Evolutionary conservation across 1,140 invertebrate genomes (phyloP).

Genomic region (Nephila pilipes): DNA sequence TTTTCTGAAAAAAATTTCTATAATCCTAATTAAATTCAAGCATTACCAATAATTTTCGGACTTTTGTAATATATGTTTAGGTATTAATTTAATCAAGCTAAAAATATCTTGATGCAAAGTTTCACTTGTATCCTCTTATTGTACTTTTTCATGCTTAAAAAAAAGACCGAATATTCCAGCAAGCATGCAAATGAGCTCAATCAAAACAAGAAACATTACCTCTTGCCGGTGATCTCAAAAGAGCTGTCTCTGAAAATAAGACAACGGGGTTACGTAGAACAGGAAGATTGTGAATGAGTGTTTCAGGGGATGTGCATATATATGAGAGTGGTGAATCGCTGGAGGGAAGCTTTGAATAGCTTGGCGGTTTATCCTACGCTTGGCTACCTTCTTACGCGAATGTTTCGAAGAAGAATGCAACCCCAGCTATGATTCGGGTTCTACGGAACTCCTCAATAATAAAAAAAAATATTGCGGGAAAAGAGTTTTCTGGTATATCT

Average conservation of each 20-base stretch:
- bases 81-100: no score
- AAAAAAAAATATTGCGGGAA: neutral
- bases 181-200: neutral
- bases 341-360: conserved; percentile 4
- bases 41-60: no score
- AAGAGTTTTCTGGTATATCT: neutral
- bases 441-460: neutral
- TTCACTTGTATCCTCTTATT: no score
- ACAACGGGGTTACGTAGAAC: conserved; percentile 23
- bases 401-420: neutral
- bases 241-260: neutral
- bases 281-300: conserved; percentile 51
- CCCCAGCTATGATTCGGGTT: neutral
- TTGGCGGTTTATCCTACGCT: conserved; percentile 50
- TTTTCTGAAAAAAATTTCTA: no score
- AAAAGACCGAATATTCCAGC: neutral
- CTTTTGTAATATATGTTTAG: no score
- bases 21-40: no score
- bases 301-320: conserved; percentile 36
- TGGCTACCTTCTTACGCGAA: neutral
- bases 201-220: neutral
- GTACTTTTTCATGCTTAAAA: no score
- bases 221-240: neutral
- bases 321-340: conserved; percentile 7
- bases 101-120: no score